Evolutionary conservation across 2,113 vertebrate genomes (phyloP).

Genomic region (Heterocephalus glaber): DNA sequence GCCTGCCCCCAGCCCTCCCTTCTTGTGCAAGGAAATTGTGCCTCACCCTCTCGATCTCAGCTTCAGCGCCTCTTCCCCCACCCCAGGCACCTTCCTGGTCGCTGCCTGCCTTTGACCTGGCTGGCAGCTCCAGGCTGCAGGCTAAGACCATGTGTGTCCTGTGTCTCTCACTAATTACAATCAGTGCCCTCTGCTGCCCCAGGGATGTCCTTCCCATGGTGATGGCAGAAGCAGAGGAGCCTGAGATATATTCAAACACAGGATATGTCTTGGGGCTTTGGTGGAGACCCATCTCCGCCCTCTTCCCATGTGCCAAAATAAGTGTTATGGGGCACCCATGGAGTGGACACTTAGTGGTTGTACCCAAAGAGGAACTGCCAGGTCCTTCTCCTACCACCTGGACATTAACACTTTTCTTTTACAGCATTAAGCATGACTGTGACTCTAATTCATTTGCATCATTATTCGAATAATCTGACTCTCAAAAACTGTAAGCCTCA

Average conservation of each 20-base stretch:
- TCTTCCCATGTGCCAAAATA: neutral
- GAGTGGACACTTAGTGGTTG: rapidly evolving
- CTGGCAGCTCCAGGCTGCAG: neutral
- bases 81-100: neutral
- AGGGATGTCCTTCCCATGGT: neutral
- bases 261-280: neutral
- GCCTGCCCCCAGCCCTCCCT: neutral
- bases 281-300: neutral
- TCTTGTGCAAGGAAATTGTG: neutral
- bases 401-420: rapidly evolving
- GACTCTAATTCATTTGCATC: neutral
- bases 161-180: neutral
- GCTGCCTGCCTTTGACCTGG: neutral
- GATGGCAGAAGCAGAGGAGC: neutral
- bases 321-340: rapidly evolving
- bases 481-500: neutral
- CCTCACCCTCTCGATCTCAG: neutral
- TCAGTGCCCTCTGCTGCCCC: neutral
- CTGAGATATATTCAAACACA: neutral
- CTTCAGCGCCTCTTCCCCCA: neutral
- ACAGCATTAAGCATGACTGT: neutral
- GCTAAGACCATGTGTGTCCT: neutral
- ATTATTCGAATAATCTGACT: too few relatives aligned
- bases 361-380: neutral
- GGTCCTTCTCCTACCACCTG: too few relatives aligned